Evolutionary conservation across 2,888 invertebrate species (phyloP).

Genomic region (Disparrhopalites patrizii): DNA sequence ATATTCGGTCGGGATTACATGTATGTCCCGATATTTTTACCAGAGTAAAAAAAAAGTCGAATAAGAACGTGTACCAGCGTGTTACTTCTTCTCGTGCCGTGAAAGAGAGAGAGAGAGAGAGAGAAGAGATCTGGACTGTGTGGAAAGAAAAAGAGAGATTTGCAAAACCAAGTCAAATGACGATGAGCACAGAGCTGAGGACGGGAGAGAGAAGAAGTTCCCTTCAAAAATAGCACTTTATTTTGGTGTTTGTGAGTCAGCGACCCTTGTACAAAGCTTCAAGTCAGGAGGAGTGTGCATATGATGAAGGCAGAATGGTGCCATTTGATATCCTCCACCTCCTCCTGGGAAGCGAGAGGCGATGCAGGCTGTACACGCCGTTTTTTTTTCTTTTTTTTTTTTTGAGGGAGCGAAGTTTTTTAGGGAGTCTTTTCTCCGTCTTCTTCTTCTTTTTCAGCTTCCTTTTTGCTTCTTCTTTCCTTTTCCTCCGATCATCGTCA

Average conservation of each 20-base stretch:
- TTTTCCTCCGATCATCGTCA: too few species aligned
- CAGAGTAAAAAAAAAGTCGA: too few species aligned
- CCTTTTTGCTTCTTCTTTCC: too few species aligned
- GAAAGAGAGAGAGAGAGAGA: too few species aligned
- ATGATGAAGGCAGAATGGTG: constrained; percentile 28
- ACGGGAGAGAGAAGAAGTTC: constrained; percentile 11
- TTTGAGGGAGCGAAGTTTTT: constrained; percentile 3
- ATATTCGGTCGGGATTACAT: neutral
- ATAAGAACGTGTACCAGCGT: too few species aligned
- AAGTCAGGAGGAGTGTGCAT: constrained; percentile 10
- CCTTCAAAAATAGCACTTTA: constrained; percentile 49
- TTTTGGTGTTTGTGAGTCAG: constrained; percentile 49
- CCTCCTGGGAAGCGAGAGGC: constrained; percentile 25
- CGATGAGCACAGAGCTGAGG: neutral
- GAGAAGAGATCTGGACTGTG: too few species aligned
- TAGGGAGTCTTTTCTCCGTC: neutral
- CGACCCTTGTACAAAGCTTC: constrained; percentile 43
- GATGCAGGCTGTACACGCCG: constrained; percentile 19
- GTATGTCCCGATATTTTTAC: too few species aligned
- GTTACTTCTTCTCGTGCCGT: too few species aligned
- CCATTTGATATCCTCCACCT: constrained; percentile 31
- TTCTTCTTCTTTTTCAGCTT: neutral
- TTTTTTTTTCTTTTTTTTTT: too few species aligned
- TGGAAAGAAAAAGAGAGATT: constrained; percentile 14
- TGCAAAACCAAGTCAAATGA: constrained; percentile 23